These are phyloP conservation scores for Pachyramphus minor DNA, from an alignment of 2,113 vertebrate genomes.

Conservation along the genomic window DNA sequence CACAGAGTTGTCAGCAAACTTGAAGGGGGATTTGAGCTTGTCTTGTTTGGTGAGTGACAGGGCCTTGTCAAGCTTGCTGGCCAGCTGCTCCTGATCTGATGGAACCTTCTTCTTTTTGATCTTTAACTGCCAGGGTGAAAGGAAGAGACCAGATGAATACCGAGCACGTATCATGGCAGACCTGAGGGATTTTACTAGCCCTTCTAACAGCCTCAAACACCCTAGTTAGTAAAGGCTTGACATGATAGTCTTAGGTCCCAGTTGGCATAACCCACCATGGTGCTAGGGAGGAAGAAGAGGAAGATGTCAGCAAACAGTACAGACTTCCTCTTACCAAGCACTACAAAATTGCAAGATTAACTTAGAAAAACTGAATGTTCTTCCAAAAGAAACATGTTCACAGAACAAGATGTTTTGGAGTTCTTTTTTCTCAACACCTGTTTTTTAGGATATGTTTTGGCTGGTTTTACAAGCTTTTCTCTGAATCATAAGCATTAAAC, in stretches of 20 bases:
- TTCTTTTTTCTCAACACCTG: not conserved
- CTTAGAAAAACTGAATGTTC: not conserved
- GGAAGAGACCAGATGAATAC: constrained; percentile 17
- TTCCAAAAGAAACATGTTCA: not conserved
- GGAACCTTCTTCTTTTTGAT: constrained; percentile 83
- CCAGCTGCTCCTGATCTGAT: constrained; percentile 91
- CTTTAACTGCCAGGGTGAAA: constrained; percentile 70
- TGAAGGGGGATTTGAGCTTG: constrained; percentile 82
- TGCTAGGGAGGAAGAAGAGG: not conserved
- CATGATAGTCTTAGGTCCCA: not conserved
- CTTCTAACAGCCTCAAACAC: not conserved
- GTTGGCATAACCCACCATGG: not conserved
- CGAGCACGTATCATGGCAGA: not conserved
- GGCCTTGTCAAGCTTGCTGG: constrained; percentile 90
- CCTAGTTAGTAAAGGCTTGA: not conserved
- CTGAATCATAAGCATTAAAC: not conserved
- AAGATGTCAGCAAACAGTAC: not conserved
- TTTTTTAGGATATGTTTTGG: not conserved
- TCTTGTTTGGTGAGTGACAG: constrained; percentile 90
- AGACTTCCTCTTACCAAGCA: not conserved
- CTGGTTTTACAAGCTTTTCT: constrained; percentile 12
- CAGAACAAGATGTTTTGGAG: not conserved
- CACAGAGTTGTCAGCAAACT: constrained; percentile 73
- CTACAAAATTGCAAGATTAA: not conserved
- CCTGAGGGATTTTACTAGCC: not conserved